Evolutionary conservation across 2,113 vertebrate species (phyloP).

Genomic region (Empidonax alnorum): DNA sequence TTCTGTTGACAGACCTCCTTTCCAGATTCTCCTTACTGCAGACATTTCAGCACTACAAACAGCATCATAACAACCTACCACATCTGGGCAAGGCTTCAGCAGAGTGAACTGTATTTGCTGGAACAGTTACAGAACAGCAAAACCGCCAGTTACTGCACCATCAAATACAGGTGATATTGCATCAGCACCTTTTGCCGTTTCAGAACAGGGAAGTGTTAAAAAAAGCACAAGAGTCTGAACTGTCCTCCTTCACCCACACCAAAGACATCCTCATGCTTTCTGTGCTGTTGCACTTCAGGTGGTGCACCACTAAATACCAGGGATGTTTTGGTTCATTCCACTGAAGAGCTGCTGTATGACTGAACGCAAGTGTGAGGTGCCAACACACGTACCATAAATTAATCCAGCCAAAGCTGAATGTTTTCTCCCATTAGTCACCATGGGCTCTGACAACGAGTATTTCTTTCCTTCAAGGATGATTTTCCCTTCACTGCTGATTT

Average conservation of each 20-base stretch:
- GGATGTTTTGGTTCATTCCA: neutral
- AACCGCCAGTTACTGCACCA: neutral
- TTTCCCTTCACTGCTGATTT: neutral
- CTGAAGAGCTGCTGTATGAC: fast-evolving
- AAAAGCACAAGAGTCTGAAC: neutral
- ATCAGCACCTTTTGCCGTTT: neutral
- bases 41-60: neutral
- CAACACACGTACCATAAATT: neutral
- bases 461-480: neutral
- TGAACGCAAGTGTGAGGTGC: neutral
- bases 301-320: neutral
- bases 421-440: neutral
- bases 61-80: neutral
- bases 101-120: neutral
- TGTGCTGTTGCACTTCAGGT: neutral
- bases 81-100: neutral
- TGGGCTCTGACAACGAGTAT: neutral
- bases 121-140: neutral
- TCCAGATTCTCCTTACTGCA: neutral
- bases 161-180: neutral
- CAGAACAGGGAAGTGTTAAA: neutral
- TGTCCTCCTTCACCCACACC: neutral
- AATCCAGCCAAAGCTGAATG: neutral
- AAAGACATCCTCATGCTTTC: neutral
- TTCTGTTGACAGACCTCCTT: neutral